phyloP scores from a whole-genome alignment of 92 coral and sea anemone genomes.

The Chrysogorgia sp. region DNA sequence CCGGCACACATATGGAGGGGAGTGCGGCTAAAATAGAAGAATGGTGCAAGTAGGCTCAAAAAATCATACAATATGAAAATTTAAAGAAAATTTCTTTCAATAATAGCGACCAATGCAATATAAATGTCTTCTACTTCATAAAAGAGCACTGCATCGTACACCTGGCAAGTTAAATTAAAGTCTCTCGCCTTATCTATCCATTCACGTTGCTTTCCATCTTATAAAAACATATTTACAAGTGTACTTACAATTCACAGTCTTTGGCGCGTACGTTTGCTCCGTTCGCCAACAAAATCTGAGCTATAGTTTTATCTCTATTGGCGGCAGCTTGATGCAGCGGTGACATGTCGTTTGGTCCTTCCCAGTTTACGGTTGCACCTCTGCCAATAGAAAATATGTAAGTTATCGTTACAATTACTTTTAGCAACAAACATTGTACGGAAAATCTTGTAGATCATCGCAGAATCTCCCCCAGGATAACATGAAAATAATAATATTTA shows the following conservation, averaged over 20 bases:
- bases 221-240: no score
- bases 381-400: constrained; percentile 38
- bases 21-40: constrained; percentile 73
- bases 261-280: constrained; percentile 97
- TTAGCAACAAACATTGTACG: neutral
- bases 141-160: no score
- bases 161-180: no score
- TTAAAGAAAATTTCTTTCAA: no score
- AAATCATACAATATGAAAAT: neutral
- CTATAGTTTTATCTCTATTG: constrained; percentile 79
- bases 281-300: constrained; percentile 76
- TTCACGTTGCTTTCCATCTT: no score
- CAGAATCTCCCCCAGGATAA: no score
- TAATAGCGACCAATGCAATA: no score
- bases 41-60: neutral
- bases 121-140: no score
- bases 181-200: no score
- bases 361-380: constrained; percentile 98
- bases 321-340: constrained; percentile 91
- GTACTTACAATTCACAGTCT: constrained; percentile 93
- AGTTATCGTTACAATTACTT: neutral
- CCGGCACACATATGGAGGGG: constrained; percentile 97
- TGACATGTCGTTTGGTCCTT: constrained; percentile 96
- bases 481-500: no score
- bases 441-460: no score